phyloP scores from a whole-genome alignment of 1,140 invertebrate genomes.

The Drosophila nannoptera region DNA sequence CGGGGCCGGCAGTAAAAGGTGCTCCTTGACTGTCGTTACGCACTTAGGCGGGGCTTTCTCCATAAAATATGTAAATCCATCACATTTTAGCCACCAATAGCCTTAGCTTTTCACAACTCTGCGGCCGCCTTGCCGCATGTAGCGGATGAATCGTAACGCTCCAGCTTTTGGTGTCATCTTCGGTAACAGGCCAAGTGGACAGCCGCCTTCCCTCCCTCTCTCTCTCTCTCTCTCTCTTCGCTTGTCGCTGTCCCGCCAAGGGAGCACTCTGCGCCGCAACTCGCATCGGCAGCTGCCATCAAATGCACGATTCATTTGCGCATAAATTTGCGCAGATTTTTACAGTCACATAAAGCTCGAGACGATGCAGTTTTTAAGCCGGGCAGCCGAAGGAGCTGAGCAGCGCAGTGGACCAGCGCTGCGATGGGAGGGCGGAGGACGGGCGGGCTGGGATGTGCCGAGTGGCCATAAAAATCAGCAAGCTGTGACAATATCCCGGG shows the following conservation, averaged over 20 bases:
- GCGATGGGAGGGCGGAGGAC: background rate
- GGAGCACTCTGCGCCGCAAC: background rate
- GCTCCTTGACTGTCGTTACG: no score
- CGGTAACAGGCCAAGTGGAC: slow-evolving; percentile 13
- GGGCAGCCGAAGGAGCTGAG: slow-evolving; percentile 18
- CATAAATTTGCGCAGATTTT: slow-evolving; percentile 72
- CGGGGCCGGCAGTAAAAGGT: no score
- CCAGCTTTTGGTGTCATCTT: slow-evolving; percentile 8
- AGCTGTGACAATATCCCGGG: slow-evolving; percentile 69
- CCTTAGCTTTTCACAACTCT: no score
- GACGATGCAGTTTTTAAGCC: slow-evolving; percentile 48
- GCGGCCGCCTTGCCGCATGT: background rate
- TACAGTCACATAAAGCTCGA: slow-evolving; percentile 44
- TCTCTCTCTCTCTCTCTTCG: background rate
- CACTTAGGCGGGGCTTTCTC: no score
- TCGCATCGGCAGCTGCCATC: slow-evolving; percentile 46
- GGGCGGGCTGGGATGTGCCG: background rate
- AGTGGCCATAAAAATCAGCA: slow-evolving; percentile 56
- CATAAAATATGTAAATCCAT: background rate
- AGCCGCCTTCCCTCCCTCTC: background rate
- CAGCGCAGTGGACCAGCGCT: background rate
- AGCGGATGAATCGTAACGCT: background rate
- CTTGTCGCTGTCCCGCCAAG: background rate
- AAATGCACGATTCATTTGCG: slow-evolving; percentile 72
- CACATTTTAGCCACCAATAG: background rate